Evolutionary conservation across 2,113 vertebrate species (phyloP), one percentile per base, ranked within the genome.

Genomic region (Danio rerio): DNA sequence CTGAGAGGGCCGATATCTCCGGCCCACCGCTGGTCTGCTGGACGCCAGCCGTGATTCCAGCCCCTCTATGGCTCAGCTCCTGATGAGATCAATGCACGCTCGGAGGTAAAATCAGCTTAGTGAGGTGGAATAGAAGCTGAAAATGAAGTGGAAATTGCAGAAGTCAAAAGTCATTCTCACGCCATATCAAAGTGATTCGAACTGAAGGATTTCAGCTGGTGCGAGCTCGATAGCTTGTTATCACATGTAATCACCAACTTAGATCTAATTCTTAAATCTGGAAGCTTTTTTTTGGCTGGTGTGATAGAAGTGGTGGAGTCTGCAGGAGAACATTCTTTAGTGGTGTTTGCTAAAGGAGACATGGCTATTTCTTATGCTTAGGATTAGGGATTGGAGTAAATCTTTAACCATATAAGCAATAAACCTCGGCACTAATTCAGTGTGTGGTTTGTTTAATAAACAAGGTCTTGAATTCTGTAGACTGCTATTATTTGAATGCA

Each of bases 71-170:
- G 40, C 74, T 47, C 18, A 12, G 74, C 18, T 77, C 56, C 55
- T 76, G 73, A 77, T 77, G 43, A 62, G 74, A 77, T 77, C 74
- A 77, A 62, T 62, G 43, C 42, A 31, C 45, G 74, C 74, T 77
- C 8, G 58, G 12, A 77, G 74, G 58, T 21, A 9, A 62, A 59
- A 77, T 77, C 43, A 50, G 74, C 18, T 76, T 50, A 62, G 74
- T 31, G 74, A 62, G 12, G 8, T 31, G 18, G 43, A 49, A 31
- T 15, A 20, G 9, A 50, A 61, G 74, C 43, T 47, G 56, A 62
- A 77, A 77, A 77, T 50, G 7, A 77, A 62, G 74, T 77, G 74
- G 58, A 62, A 77, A 77, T 77, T 62, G 18, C 56, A 62, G 6
- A 75, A 62, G 74, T 61, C 74, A 77, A 77, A 77, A 62, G 74